phyloP scores from a whole-genome alignment of 1,140 invertebrate genomes.

The Apis florea region DNA sequence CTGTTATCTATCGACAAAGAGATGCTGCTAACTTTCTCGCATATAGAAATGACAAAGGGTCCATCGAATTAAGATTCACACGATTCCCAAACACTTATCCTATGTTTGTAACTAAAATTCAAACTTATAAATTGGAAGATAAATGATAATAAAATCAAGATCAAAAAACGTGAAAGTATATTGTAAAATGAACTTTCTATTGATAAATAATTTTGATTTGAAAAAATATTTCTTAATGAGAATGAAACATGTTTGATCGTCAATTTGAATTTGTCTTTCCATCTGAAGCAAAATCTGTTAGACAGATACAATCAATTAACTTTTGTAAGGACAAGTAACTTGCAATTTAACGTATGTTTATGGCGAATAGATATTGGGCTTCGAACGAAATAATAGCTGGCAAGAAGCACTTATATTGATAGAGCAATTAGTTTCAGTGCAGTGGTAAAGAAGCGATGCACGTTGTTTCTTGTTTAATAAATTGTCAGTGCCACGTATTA shows the following conservation, averaged over 20 bases:
- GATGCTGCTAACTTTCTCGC: neutral
- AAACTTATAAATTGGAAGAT: too few species aligned
- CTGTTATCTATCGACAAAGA: neutral
- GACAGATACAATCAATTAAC: neutral
- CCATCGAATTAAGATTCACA: slow-evolving; percentile 17
- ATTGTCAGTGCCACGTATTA: neutral
- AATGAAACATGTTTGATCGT: too few species aligned
- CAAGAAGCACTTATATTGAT: neutral
- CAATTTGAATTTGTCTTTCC: too few species aligned
- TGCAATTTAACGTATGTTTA: neutral
- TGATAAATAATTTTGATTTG: too few species aligned
- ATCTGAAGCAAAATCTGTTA: too few species aligned
- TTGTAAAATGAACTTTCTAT: too few species aligned
- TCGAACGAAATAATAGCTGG: neutral
- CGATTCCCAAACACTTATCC: slow-evolving; percentile 5
- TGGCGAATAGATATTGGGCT: neutral
- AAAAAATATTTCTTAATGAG: too few species aligned
- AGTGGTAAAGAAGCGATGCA: neutral
- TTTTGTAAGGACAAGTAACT: neutral
- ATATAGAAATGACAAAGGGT: neutral
- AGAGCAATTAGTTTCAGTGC: neutral
- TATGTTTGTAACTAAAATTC: neutral
- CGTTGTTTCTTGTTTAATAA: neutral
- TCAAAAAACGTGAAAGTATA: too few species aligned
- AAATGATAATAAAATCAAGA: neutral